A percentile compares a stretch with the other conserved stretches of the same genome.
These are phyloP conservation scores for Periplaneta americana DNA, from an alignment of 1,140 invertebrate species.

Conservation along the genomic window DNA sequence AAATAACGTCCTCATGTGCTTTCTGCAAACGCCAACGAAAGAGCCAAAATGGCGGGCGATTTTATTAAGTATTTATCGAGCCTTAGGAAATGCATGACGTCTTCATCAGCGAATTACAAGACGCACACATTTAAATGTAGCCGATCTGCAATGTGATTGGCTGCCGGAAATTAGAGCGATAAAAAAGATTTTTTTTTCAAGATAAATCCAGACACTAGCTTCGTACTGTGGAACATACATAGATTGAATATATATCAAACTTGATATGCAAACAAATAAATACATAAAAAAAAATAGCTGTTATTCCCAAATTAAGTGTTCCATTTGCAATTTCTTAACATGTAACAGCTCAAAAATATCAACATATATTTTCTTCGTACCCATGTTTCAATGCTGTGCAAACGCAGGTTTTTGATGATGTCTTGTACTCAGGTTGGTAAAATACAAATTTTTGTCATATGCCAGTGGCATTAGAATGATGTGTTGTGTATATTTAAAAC, in stretches of 20 bases:
- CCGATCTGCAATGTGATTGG: too few species aligned
- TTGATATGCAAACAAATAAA: background rate
- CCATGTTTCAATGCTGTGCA: conserved; percentile 67
- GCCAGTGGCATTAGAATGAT: background rate
- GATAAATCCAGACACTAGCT: background rate
- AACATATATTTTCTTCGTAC: conserved; percentile 51
- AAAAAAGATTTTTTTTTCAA: background rate
- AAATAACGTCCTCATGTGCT: too few species aligned
- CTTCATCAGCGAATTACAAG: too few species aligned
- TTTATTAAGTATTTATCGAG: too few species aligned
- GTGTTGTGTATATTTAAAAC: conserved; percentile 17
- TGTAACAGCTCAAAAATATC: conserved; percentile 40
- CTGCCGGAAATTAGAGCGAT: too few species aligned
- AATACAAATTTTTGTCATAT: too few species aligned
- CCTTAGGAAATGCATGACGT: too few species aligned
- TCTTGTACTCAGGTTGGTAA: conserved; percentile 53
- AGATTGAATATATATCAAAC: background rate
- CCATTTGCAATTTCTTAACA: too few species aligned
- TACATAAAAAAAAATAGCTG: background rate
- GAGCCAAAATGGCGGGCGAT: too few species aligned
- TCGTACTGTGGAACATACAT: background rate
- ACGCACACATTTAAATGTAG: too few species aligned
- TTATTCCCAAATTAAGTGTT: too few species aligned
- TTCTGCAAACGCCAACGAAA: too few species aligned
- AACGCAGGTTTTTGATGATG: conserved; percentile 60